Evolutionary conservation across 2,797 vertebrate genomes (phyloP).

Genomic region (Hirundo rustica): DNA sequence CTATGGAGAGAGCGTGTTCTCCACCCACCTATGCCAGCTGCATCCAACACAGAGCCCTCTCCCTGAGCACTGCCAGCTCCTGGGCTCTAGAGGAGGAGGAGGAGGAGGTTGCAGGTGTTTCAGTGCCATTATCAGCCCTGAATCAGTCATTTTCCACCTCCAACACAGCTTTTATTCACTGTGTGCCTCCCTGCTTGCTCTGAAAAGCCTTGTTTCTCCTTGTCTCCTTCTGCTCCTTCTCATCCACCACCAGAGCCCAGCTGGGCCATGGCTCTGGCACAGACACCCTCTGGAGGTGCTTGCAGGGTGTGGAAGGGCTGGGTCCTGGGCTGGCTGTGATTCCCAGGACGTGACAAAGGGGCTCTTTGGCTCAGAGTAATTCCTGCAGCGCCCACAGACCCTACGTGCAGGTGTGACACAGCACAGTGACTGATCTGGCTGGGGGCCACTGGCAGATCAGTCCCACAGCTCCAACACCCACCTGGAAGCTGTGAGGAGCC

Average conservation of each 20-base stretch:
- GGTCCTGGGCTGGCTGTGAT: background rate
- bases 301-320: accelerated
- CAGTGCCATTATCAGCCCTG: background rate
- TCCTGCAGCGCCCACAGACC: background rate
- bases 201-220: background rate
- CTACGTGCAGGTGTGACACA: background rate
- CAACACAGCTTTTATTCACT: background rate
- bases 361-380: background rate
- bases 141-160: background rate
- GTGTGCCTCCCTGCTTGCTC: background rate
- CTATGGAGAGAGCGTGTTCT: background rate
- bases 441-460: background rate
- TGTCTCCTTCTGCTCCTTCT: background rate
- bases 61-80: background rate
- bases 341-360: background rate
- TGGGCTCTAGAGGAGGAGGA: background rate
- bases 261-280: background rate
- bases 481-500: background rate
- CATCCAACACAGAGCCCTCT: background rate
- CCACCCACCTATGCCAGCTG: background rate
- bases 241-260: background rate
- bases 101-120: background rate
- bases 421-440: background rate
- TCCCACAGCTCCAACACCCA: background rate
- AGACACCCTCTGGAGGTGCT: background rate